Conservation (phyloP, 2,888 invertebrate genomes). For the Zaprionus lineosus region DNA sequence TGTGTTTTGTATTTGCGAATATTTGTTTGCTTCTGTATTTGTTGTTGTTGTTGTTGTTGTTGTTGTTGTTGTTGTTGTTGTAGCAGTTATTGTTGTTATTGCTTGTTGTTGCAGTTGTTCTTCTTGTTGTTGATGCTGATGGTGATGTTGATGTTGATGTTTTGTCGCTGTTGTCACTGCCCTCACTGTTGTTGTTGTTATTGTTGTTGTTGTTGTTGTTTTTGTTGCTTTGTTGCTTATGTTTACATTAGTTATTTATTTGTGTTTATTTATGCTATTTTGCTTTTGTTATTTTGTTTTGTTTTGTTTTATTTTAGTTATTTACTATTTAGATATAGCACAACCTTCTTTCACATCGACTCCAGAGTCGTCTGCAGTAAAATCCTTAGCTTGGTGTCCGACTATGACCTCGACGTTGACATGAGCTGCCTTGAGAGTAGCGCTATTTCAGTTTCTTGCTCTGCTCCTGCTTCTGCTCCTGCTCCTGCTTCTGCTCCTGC, state of each 20-base stretch:
- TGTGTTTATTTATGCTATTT: neutral
- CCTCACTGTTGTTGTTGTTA: constrained; percentile 26
- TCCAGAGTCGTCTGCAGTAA: constrained; percentile 66
- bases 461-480: constrained; percentile 31
- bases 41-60: constrained; percentile 21
- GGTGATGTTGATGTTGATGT: constrained; percentile 17
- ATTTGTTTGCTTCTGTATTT: neutral
- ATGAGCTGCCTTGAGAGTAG: constrained; percentile 75
- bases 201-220: constrained; percentile 25
- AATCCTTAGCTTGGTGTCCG: constrained; percentile 57
- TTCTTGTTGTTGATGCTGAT: constrained; percentile 31
- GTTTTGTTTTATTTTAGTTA: constrained; percentile 38
- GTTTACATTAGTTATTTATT: constrained; percentile 33
- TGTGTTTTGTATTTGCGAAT: constrained; percentile 5
- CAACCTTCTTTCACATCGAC: constrained; percentile 75
- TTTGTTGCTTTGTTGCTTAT: constrained; percentile 29
- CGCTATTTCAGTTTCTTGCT: constrained; percentile 58
- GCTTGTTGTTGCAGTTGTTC: constrained; percentile 34
- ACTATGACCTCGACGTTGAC: constrained; percentile 71
- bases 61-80: constrained; percentile 28
- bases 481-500: constrained; percentile 16
- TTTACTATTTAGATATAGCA: constrained; percentile 77
- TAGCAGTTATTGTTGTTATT: constrained; percentile 21
- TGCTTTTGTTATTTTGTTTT: neutral
- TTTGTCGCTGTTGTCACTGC: constrained; percentile 30